phyloP scores from a whole-genome alignment of 2,797 vertebrate species.

The Lycodopsis pacificus region DNA sequence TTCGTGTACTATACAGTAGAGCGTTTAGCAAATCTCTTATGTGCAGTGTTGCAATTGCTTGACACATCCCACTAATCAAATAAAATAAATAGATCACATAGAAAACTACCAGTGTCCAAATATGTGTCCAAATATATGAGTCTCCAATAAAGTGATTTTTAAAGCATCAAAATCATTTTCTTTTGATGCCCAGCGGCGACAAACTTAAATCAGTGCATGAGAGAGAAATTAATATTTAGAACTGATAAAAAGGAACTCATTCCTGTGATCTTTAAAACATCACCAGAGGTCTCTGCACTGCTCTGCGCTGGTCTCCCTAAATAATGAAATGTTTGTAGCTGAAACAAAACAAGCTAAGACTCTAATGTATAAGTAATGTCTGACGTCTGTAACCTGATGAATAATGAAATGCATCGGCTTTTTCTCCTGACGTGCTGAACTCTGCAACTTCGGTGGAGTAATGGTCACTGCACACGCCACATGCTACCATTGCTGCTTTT shows the following conservation, averaged over 20 bases:
- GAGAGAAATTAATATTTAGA: conserved; percentile 47
- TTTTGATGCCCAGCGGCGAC: conserved; percentile 16
- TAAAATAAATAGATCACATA: not conserved
- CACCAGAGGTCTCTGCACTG: conserved; percentile 52
- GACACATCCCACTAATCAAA: not conserved
- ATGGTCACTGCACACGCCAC: conserved; percentile 20
- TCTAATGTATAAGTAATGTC: conserved; percentile 78
- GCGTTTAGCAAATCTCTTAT: not conserved
- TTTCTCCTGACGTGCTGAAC: conserved; percentile 33
- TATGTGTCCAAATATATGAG: not conserved
- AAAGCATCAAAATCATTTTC: conserved; percentile 17
- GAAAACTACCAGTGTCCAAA: not conserved
- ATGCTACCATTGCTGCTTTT: conserved; percentile 13
- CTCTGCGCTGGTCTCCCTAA: conserved; percentile 74
- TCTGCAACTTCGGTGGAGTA: conserved; percentile 12
- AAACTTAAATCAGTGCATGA: conserved; percentile 14
- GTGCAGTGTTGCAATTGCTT: not conserved
- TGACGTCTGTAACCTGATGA: conserved; percentile 67
- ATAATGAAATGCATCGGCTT: conserved; percentile 65
- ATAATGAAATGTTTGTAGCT: conserved; percentile 71
- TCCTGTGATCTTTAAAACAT: conserved; percentile 78
- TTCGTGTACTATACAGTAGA: not conserved
- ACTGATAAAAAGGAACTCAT: conserved; percentile 54
- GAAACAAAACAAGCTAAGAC: conserved; percentile 75
- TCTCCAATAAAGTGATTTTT: not conserved